Percentiles rank a stretch among this genome's conserved stretches.
phyloP scores from a whole-genome alignment of 2,888 invertebrate genomes.

The Eudemis profundana region DNA sequence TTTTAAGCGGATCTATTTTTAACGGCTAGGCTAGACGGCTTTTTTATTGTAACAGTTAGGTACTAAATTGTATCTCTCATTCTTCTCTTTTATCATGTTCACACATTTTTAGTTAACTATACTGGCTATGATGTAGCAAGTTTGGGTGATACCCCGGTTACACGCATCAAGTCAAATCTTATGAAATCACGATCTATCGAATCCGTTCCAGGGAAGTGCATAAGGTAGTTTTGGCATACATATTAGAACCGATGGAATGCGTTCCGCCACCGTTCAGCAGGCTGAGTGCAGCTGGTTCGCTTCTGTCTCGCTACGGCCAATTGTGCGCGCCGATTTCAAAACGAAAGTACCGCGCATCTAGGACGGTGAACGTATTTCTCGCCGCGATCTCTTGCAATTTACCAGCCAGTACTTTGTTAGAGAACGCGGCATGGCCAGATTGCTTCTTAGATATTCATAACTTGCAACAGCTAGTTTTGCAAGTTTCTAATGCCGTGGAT shows the following conservation, averaged over 20 bases:
- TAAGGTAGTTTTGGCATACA: slow-evolving; percentile 48
- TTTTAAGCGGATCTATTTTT: neutral
- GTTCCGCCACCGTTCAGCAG: slow-evolving; percentile 63
- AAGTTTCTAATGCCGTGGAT: slow-evolving; percentile 69
- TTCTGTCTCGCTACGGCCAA: slow-evolving; percentile 82
- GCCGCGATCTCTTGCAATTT: slow-evolving; percentile 82
- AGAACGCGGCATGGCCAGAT: slow-evolving; percentile 75
- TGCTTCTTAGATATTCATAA: slow-evolving; percentile 73
- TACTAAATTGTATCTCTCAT: too few species aligned
- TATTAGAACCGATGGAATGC: slow-evolving; percentile 67
- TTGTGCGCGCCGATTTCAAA: slow-evolving; percentile 85
- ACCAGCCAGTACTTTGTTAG: slow-evolving; percentile 72
- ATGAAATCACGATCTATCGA: slow-evolving; percentile 4
- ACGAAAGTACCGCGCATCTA: slow-evolving; percentile 85
- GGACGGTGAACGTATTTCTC: slow-evolving; percentile 85
- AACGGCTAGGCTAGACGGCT: slow-evolving; percentile 12
- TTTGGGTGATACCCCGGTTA: neutral
- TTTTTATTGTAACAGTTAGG: slow-evolving; percentile 4
- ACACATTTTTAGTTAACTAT: too few species aligned
- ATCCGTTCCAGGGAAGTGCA: slow-evolving; percentile 40
- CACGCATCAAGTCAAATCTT: slow-evolving; percentile 10
- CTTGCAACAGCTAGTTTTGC: slow-evolving; percentile 68
- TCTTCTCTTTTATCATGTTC: too few species aligned
- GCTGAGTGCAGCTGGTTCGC: slow-evolving; percentile 62
- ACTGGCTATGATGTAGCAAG: too few species aligned